Evolutionary conservation across 2,888 invertebrate species (phyloP), one percentile per base, ranked within the genome.

Genomic region (Pandemis heparana): DNA sequence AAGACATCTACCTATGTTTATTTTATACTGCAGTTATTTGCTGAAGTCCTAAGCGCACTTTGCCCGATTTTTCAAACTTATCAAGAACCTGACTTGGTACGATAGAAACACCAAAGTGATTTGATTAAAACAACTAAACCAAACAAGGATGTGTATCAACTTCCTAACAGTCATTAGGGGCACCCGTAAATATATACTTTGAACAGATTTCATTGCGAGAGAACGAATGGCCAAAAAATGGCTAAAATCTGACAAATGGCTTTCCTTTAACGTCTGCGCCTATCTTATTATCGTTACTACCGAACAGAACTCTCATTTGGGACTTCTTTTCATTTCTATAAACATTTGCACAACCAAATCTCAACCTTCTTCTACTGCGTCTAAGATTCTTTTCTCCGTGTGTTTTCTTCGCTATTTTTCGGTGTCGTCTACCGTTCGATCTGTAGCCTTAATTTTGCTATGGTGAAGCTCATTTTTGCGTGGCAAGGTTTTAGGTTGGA

Each of bases 201-300:
- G 89, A 94, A 92, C 94, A 94, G 94, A 92, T 94, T 94, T 92
- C 92, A 92, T 89, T 89, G 89, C 90, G 86, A 81, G 88, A 85
- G 78, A 91, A 88, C 88, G 89, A 94, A 92, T 90, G 88, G 88
- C 87, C 85, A 91, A 93, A 94, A 94, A 94, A 92, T 91, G 89
- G 87, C 92, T 86, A 88, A 92, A 94, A 92, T 87, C 93, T 94
- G 93, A 94, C 93, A 94, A 94, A 94, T 94, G 92, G 91, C 87
- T 94, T 94, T 94, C 92, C 94, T 94, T 93, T 94, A 94, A 93
- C 94, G 94, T 93, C 94, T 94, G 94, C 93, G 89, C 92, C 92
- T 92, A 94, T 94, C 94, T 94, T 94, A 94, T 94, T 94, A 94
- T 94, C 94, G 92, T 93, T 94, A 92, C 92, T 93, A 91, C 90